Percentiles rank a stretch among this genome's conserved stretches.
Evolutionary conservation across 2,797 vertebrate species (phyloP).

Genomic region (Sylvilagus floridanus): DNA sequence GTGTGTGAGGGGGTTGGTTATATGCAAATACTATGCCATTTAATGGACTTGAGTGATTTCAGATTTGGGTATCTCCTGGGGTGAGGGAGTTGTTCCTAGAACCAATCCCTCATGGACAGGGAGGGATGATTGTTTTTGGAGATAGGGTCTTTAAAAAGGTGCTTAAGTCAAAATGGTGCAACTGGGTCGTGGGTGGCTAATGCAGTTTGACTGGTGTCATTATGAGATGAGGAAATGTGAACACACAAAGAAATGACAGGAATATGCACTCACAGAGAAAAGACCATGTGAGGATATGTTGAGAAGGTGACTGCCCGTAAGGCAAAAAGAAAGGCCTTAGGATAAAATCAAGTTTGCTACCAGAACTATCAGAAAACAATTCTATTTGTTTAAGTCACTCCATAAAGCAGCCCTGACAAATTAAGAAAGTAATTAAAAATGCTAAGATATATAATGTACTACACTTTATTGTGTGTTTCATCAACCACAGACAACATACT

Average conservation of each 20-base stretch:
- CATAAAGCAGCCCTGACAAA: neutral
- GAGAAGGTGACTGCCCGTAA: neutral
- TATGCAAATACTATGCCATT: no score
- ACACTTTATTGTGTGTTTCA: neutral
- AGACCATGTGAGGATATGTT: neutral
- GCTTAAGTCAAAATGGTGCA: constrained; percentile 3
- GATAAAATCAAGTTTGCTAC: neutral
- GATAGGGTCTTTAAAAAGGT: neutral
- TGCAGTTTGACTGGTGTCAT: neutral
- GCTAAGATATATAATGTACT: neutral
- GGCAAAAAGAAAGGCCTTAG: neutral
- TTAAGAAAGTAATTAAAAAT: neutral
- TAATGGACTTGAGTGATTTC: no score
- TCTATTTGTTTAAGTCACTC: neutral
- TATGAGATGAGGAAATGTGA: constrained; percentile 31
- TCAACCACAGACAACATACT: neutral
- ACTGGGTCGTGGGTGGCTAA: neutral
- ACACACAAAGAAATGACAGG: neutral
- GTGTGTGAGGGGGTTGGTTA: no score
- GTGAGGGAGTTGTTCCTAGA: no score
- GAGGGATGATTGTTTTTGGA: neutral
- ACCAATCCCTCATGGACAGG: no score
- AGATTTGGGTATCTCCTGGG: no score
- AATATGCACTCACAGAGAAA: neutral
- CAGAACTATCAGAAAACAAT: neutral